Base-by-base conservation (phyloP, 2,888 invertebrate genomes). In the Rosalia funebris region DNA sequence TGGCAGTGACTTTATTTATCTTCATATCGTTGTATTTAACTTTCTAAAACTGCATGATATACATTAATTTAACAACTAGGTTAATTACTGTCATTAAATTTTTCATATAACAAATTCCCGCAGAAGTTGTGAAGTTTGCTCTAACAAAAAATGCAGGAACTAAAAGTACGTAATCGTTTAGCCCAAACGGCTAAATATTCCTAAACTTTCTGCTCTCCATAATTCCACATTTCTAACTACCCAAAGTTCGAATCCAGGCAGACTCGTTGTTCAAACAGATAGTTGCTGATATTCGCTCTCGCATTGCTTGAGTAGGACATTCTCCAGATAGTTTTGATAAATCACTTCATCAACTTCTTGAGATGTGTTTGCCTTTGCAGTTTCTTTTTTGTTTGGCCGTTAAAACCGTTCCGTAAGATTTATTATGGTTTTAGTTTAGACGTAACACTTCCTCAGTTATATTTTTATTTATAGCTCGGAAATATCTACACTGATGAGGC, bases 271-370 rank as follows among this genome's bases (percentile, higher is more conserved):
- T 41, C 16, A 4, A 15, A 41, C 16, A 41, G 12, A 16, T 41
- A 15, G 41, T 16, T 41, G 41, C 16, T 41, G 41, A 14, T 14
- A n/a, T n/a, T n/a, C n/a, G n/a, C n/a, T 41, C 41, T 5, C 25
- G 9, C 4, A 3, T 9, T 3, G 25, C 41, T 10, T 14, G 16
- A 16, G 41, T 14, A 15, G 5, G 16, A 2, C 16, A 10, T 1
- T 10, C 7, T 41, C 16, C 14, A 16, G 16, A 41, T 41, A 41
- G 41, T 41, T 41, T 41, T 41, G 41, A 41, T 41, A 41, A 41
- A 41, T 16, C 15, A 41, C 41, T 16, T 41, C 41, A 7, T 15
- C 14, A 16, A 41, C 16, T 41, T 41, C 41, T 41, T 9, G 16
- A 41, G 3, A 25, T 25, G 16, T 14, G 16, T 41, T 41, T 41